Percentiles rank a stretch among this genome's conserved stretches.
phyloP scores from a whole-genome alignment of 2,888 invertebrate species.

The Priocnemis perturbator region DNA sequence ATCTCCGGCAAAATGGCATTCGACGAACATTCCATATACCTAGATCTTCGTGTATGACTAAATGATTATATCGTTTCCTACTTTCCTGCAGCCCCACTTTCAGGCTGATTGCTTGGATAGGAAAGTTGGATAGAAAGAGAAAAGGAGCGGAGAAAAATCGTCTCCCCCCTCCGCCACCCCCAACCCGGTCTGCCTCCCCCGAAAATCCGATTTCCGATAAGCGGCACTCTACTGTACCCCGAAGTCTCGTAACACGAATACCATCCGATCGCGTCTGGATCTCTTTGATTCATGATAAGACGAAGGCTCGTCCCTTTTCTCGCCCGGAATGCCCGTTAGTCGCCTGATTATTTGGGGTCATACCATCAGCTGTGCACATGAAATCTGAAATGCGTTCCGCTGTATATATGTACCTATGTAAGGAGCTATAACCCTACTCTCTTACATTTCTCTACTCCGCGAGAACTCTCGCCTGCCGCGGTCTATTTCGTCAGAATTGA shows the following conservation, averaged over 20 bases:
- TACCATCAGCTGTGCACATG: constrained; percentile 73
- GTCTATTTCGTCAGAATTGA: too few species aligned
- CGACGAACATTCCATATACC: neutral
- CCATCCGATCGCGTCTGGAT: constrained; percentile 23
- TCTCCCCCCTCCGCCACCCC: neutral
- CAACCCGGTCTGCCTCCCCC: too few species aligned
- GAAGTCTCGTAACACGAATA: constrained; percentile 15
- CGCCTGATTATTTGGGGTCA: constrained; percentile 61
- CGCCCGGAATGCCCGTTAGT: constrained; percentile 25
- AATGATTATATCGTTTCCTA: too few species aligned
- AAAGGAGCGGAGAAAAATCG: constrained; percentile 1
- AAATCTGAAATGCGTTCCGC: constrained; percentile 49
- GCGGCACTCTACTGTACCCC: constrained; percentile 34
- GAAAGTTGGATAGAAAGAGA: neutral
- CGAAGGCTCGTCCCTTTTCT: constrained; percentile 33
- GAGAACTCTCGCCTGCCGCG: too few species aligned
- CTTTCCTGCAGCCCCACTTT: constrained; percentile 1
- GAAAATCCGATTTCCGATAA: constrained; percentile 19
- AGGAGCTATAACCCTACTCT: neutral
- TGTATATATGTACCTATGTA: constrained; percentile 10
- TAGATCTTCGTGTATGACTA: too few species aligned
- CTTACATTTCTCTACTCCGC: neutral
- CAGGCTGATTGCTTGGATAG: neutral
- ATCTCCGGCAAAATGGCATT: neutral
- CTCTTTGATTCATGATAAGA: constrained; percentile 40